Evolutionary conservation across 2,888 invertebrate species (phyloP), one percentile per base, ranked within the genome.

Genomic region (Oxyscelio sp.): DNA sequence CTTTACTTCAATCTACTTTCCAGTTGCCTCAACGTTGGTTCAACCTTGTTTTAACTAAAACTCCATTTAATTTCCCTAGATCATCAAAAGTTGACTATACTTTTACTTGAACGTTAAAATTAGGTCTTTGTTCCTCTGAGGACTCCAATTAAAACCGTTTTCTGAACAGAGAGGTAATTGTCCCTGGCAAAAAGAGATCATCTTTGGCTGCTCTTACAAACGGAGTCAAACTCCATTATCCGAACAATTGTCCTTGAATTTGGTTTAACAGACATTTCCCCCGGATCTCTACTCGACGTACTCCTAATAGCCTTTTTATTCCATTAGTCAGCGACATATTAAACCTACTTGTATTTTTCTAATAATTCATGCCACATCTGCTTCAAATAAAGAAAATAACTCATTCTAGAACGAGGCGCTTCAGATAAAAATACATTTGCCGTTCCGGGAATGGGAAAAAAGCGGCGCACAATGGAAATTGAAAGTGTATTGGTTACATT

Each of bases 281-380:
- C 13, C 40, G 13, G 0, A 17, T 6, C 45, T 45, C 19, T 5
- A 45, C 45, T 17, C 50, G 24, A 5, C 21, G 17, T 56, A 11
- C 27, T 27, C 9, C 58, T 38, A 58, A 50, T 15, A 65, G 19
- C 9, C 27, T 65, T 65, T 68, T 50, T 48, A 40, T 38, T 50
- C 77, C 77, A 77, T 59, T 56, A 73, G 50, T 31, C 50, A 22
- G 38, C 19, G 45, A 65, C 65, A 13, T 48, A 56, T 48, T 56
- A 65, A 31, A 27, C 22, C 59, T 66, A 50, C 50, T 45, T 59
- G 21, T 77, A 50, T 38, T 50, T 58, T 50, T 58, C 66, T 22
- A 58, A 77, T 77, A 77, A 77, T 77, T 66, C 58, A 58, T 40
- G 48, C 77, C 45, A 68, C 77, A 77, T 77, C 68, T 68, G 78